Conservation (phyloP, 1,140 invertebrate genomes). For the Calephelis nemesis region DNA sequence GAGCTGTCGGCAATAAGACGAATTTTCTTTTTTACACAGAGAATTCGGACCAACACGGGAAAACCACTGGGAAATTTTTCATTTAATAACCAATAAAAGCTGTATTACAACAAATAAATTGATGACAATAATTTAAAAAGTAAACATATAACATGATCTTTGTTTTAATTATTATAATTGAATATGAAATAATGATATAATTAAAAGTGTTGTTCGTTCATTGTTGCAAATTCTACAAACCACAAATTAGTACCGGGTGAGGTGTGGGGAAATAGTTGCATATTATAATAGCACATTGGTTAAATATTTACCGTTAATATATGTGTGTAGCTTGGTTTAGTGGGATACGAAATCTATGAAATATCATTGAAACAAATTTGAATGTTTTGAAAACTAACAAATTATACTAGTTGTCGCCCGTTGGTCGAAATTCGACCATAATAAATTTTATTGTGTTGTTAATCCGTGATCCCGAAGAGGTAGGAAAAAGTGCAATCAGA, state of each 20-base stretch:
- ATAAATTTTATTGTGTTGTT: no score
- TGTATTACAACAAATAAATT: background rate
- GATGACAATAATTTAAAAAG: background rate
- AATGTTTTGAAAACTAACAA: no score
- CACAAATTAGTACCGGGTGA: slow-evolving; percentile 12
- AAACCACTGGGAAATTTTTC: no score
- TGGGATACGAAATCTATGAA: background rate
- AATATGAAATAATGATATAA: slow-evolving; percentile 1
- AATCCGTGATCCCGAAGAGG: no score
- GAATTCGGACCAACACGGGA: no score
- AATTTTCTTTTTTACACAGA: no score
- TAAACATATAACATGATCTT: slow-evolving; percentile 6
- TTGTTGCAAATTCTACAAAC: slow-evolving; percentile 1
- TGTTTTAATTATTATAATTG: slow-evolving; percentile 7
- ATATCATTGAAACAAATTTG: no score
- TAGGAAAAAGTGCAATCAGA: no score
- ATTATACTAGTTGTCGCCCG: no score
- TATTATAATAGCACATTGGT: slow-evolving; percentile 9
- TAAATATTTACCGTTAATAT: background rate
- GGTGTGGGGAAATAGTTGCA: slow-evolving; percentile 3
- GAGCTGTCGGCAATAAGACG: no score
- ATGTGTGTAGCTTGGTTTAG: background rate
- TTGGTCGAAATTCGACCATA: no score
- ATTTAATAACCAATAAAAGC: no score
- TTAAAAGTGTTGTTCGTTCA: slow-evolving; percentile 6